A percentile compares a stretch with the other conserved stretches of the same genome.
Evolutionary conservation across 1,140 invertebrate species (phyloP).

Genomic region (Pteromalus puparum): DNA sequence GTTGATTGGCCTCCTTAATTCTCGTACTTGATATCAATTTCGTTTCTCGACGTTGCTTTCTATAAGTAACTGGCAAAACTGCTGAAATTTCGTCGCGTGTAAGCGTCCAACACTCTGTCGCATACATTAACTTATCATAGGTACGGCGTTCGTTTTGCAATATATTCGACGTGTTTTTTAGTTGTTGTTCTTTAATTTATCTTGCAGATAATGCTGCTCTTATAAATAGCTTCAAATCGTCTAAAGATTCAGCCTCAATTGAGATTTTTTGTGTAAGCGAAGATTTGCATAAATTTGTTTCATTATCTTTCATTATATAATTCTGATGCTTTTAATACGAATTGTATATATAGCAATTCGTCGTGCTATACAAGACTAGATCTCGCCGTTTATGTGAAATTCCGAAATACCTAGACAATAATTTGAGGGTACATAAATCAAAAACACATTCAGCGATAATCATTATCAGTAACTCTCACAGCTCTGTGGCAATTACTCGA

Average conservation of each 20-base stretch:
- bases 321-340: background rate
- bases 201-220: background rate
- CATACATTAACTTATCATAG: background rate
- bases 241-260: background rate
- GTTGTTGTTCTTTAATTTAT: background rate
- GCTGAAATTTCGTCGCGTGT: background rate
- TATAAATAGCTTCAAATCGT: background rate
- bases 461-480: background rate
- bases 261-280: too few relatives aligned
- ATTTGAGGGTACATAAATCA: background rate
- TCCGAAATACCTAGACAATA: background rate
- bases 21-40: background rate
- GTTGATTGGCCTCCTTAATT: too few relatives aligned
- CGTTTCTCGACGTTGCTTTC: conserved; percentile 1
- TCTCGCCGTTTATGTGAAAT: background rate
- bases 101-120: background rate
- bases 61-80: background rate
- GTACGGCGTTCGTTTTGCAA: background rate
- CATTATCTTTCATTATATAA: background rate
- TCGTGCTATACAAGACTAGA: too few relatives aligned
- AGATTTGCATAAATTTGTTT: background rate
- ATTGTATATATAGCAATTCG: background rate
- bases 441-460: background rate
- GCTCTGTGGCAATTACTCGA: too few relatives aligned
- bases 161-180: background rate